Base-by-base conservation (phyloP, 2,888 invertebrate genomes). In the Agriopis aurantiaria region DNA sequence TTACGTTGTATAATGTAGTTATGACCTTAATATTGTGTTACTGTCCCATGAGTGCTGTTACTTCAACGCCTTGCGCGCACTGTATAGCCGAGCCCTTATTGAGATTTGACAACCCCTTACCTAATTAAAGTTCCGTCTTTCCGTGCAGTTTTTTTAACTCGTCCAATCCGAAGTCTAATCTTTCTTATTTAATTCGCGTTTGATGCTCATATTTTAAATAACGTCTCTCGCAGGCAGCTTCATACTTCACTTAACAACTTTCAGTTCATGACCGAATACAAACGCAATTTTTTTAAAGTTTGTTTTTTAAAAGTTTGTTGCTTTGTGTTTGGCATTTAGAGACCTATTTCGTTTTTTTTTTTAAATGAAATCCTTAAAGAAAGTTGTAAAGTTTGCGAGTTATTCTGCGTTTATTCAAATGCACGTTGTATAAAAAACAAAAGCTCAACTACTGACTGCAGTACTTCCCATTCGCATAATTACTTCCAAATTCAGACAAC, bases 1-100 rank as follows among this genome's bases (percentile, higher is more conserved):
- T n/a, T 61, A 43, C 56, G 17, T 53, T 60, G 62, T 65, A 52
- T 56, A 53, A 62, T 49, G 58, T 46, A 66, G 52, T 65, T 63
- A 60, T 63, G 58, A 45, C 23, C 49, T 65, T 74, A 61, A 71
- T 71, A 51, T 66, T 70, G 65, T 75, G 60, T 74, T 58, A 81
- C 84, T 82, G 85, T 88, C 92, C 91, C 92, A 92, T 92, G 93
- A 92, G 92, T 92, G 91, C 93, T 91, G 89, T 89, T 90, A 87
- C 86, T 85, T 72, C 79, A 75, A 79, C 80, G 87, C 85, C 83
- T 86, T 79, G 85, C 85, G 85, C 82, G 85, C 85, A 85, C 86
- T 87, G 85, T 84, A 57, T 60, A 55, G 48, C 57, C 45, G 53
- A 73, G 77, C 71, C 68, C 75, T 73, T 65, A 68, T 77, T 71